These are phyloP conservation scores for Pseudonaja textilis DNA, from an alignment of 2,113 vertebrate genomes.

Conservation along the genomic window DNA sequence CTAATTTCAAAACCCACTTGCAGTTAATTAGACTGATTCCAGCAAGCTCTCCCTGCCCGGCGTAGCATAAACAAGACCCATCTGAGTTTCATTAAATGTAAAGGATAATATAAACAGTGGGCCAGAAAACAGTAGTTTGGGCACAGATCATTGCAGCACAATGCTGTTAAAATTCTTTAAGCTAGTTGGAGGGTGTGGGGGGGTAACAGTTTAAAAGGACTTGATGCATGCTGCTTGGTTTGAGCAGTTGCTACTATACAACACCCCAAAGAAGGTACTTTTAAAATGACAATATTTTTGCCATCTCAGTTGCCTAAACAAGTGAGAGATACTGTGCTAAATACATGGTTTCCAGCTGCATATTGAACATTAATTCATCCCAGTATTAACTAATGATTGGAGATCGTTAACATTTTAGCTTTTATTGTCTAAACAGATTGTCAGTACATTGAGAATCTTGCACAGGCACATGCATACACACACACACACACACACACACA, in stretches of 20 bases:
- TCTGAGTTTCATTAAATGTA: conserved; percentile 90
- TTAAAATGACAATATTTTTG: conserved; percentile 8
- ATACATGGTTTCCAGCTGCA: not conserved
- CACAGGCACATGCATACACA: too few relatives aligned
- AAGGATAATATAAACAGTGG: conserved; percentile 85
- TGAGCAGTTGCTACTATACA: not conserved
- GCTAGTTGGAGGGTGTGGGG: conserved; percentile 1
- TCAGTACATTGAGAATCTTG: not conserved
- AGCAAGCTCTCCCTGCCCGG: conserved; percentile 60
- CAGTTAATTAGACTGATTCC: conserved; percentile 72
- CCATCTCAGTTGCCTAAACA: conserved; percentile 26
- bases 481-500: not conserved
- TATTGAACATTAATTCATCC: not conserved
- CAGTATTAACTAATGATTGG: not conserved
- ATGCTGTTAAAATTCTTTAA: conserved; percentile 70
- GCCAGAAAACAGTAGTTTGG: conserved; percentile 81
- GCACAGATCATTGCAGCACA: conserved; percentile 81
- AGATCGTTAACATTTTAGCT: not conserved
- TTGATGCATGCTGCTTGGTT: conserved; percentile 8
- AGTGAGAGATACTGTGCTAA: not conserved
- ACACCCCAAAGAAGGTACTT: not conserved
- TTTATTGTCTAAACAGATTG: not conserved
- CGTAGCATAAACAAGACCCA: conserved; percentile 82
- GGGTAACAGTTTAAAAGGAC: not conserved
- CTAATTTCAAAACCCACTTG: conserved; percentile 70